Conservation (phyloP, 2,113 vertebrate genomes). For the Gymnogyps californianus region DNA sequence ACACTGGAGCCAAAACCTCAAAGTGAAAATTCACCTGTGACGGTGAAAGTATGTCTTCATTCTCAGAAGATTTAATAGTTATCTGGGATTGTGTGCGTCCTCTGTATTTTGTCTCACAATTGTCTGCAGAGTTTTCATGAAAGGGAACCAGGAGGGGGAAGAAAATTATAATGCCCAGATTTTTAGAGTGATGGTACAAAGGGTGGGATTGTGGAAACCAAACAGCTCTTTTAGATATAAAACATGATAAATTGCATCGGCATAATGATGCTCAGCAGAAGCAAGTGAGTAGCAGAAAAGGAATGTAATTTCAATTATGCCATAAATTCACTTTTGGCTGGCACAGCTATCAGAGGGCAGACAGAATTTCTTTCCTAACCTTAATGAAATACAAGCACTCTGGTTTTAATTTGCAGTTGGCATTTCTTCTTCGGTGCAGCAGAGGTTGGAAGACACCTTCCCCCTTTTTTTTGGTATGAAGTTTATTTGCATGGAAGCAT, state of each 20-base stretch:
- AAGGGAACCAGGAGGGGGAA: neutral
- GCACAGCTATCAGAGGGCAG: neutral
- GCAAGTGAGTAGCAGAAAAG: slow-evolving; percentile 9
- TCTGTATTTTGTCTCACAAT: neutral
- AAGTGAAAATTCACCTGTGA: neutral
- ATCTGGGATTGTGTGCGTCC: neutral
- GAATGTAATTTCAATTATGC: slow-evolving; percentile 25
- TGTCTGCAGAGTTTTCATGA: neutral
- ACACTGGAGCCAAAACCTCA: neutral
- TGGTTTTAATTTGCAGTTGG: neutral
- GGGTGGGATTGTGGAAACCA: neutral
- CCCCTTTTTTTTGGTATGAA: neutral
- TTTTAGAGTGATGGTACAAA: neutral
- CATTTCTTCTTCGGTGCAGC: neutral
- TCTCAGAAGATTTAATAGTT: neutral
- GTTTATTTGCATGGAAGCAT: neutral
- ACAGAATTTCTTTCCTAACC: slow-evolving; percentile 1
- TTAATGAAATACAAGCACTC: neutral
- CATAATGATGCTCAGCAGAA: slow-evolving; percentile 1
- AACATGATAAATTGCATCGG: neutral
- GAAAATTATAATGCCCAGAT: neutral
- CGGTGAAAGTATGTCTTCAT: neutral
- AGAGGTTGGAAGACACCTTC: neutral
- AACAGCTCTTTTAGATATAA: neutral
- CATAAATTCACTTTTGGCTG: neutral